Base-by-base conservation (phyloP, 2,888 invertebrate genomes). In the Tuta absoluta region DNA sequence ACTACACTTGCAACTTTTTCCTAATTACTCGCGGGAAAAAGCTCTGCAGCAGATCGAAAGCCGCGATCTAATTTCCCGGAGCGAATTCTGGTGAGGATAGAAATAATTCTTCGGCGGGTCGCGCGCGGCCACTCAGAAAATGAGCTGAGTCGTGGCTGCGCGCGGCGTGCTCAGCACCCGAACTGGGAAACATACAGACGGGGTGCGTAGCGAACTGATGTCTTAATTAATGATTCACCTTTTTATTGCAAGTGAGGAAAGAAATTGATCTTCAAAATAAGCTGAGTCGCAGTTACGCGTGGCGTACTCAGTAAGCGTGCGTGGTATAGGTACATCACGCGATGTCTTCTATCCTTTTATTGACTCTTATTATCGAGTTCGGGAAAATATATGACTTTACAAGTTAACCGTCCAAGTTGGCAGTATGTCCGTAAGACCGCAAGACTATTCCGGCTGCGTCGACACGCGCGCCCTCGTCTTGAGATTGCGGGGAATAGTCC, bases 371-470 rank as follows among this genome's bases (percentile, higher is more conserved):
- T n/a, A n/a, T n/a, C n/a, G n/a, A n/a, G n/a, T n/a, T n/a, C n/a
- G n/a, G n/a, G n/a, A n/a, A n/a, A n/a, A n/a, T n/a, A n/a, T n/a
- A n/a, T n/a, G n/a, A n/a, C n/a, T n/a, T n/a, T n/a, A n/a, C n/a
- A n/a, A n/a, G n/a, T n/a, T n/a, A n/a, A n/a, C n/a, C n/a, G n/a
- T 56, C 19, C 62, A n/a, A 1, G 0, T 2, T 2, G 19, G 0
- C 73, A 21, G 75, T 81, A 67, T 80, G 81, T 79, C 71, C 12
- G 70, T 4, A 0, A 38, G 64, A 65, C n/a, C n/a, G n/a, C 69
- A 72, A 76, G 82, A 79, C 79, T 81, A 81, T 85, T 84, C 83
- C 73, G 82, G 85, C 85, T 78, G 80, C 81, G 85, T 84, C 84
- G 83, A 80, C 85, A 81, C 83, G 83, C 84, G 79, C 82, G 78